Conservation (phyloP, 92 coral and sea anemone species). For the Palythoa grandis region DNA sequence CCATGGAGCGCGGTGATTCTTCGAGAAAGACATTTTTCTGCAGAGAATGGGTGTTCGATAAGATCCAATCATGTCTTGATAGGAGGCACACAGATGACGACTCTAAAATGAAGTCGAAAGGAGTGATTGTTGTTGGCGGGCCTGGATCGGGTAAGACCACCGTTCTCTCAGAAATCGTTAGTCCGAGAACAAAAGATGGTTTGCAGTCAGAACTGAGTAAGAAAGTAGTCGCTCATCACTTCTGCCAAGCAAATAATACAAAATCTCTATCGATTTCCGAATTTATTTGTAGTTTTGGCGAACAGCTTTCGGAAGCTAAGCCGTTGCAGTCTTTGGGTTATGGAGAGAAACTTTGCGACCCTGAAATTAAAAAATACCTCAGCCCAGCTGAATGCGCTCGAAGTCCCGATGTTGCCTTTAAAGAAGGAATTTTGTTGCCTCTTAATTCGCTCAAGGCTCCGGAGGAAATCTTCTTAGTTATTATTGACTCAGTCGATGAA, state of each 20-base stretch:
- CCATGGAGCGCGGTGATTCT: constrained; percentile 63
- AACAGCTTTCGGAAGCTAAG: constrained; percentile 86
- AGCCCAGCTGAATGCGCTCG: constrained; percentile 77
- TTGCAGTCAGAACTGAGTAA: constrained; percentile 68
- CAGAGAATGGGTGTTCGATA: constrained; percentile 98
- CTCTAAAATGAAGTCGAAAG: constrained; percentile 71
- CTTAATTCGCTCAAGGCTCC: constrained; percentile 84
- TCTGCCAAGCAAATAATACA: constrained; percentile 85
- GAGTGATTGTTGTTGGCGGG: constrained; percentile 91
- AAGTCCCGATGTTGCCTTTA: constrained; percentile 89
- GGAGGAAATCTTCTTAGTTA: constrained; percentile 72
- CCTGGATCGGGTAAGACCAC: constrained; percentile 98
- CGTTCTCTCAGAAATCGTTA: constrained; percentile 76
- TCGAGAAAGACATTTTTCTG: constrained; percentile 80
- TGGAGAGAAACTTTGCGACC: constrained; percentile 68
- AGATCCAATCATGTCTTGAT: constrained; percentile 80
- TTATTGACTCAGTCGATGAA: constrained; percentile 95
- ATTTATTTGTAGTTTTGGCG: constrained; percentile 86
- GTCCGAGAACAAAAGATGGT: constrained; percentile 76
- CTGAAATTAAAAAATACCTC: constrained; percentile 80
- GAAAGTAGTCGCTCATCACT: constrained; percentile 87
- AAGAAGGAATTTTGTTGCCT: constrained; percentile 93
- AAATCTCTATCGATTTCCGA: constrained; percentile 83
- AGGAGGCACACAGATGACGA: constrained; percentile 79
- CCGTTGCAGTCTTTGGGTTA: constrained; percentile 69